Evolutionary conservation across 2,113 vertebrate genomes (phyloP).

Genomic region (Tricholaema leucomelas): DNA sequence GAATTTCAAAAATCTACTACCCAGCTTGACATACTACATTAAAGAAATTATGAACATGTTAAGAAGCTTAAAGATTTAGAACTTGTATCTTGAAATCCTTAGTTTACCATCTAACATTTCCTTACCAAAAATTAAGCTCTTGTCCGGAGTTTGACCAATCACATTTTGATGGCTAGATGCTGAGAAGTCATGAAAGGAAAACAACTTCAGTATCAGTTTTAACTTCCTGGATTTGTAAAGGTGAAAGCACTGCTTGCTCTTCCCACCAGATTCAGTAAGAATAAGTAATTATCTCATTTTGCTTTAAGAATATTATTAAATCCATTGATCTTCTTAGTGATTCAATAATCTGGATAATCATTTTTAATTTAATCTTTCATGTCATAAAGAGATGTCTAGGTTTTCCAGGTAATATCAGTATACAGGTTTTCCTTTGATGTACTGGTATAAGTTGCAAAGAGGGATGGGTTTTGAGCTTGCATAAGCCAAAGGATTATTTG

Average conservation of each 20-base stretch:
- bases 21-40: background rate
- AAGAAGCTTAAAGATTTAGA: slow-evolving; percentile 43
- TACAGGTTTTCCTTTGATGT: slow-evolving; percentile 22
- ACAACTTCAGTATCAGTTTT: background rate
- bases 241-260: background rate
- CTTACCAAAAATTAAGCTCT: background rate
- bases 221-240: background rate
- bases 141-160: background rate
- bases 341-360: slow-evolving; percentile 57
- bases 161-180: background rate
- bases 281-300: slow-evolving; percentile 38
- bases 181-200: background rate
- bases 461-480: background rate
- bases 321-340: slow-evolving; percentile 52
- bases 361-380: slow-evolving; percentile 55
- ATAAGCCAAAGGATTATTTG: background rate
- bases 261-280: background rate
- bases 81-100: slow-evolving; percentile 21
- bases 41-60: slow-evolving; percentile 12
- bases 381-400: slow-evolving; percentile 3
- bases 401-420: background rate
- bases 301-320: slow-evolving; percentile 58
- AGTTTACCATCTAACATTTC: background rate
- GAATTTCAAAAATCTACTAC: background rate
- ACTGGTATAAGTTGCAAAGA: background rate